Percentiles rank a stretch among this genome's conserved stretches.
Conservation (phyloP, 2,797 vertebrate species). For the Chaetophractus vellerosus region DNA sequence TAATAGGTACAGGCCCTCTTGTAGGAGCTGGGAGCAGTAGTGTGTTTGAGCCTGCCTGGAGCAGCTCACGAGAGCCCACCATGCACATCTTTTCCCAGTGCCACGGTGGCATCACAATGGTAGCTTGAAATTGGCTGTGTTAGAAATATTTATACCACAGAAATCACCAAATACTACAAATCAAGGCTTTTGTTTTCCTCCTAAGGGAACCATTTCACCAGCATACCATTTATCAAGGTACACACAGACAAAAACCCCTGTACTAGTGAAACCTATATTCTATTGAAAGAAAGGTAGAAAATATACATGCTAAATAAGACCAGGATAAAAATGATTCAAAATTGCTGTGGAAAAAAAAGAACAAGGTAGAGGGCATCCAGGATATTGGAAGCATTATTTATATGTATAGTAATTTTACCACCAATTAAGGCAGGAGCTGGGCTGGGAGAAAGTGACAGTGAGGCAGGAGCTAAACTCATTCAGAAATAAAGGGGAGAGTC, state of each 20-base stretch:
- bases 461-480: background rate
- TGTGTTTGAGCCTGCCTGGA: background rate
- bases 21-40: background rate
- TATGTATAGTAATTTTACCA: background rate
- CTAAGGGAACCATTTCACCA: background rate
- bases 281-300: background rate
- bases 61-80: background rate
- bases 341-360: background rate
- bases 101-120: background rate
- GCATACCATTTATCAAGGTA: background rate
- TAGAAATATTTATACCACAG: background rate
- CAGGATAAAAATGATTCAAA: background rate
- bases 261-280: background rate
- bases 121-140: background rate
- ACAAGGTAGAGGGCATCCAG: background rate
- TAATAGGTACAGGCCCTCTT: background rate
- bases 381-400: background rate
- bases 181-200: too few relatives aligned
- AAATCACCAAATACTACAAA: background rate
- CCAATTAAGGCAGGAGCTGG: background rate
- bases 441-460: too few relatives aligned
- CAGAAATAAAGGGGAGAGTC: background rate
- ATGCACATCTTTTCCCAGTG: background rate
- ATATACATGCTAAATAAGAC: background rate
- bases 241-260: background rate